A percentile compares a stretch with the other conserved stretches of the same genome.
These are phyloP conservation scores for Netelia melanura DNA, from an alignment of 2,888 invertebrate genomes.

Conservation along the genomic window DNA sequence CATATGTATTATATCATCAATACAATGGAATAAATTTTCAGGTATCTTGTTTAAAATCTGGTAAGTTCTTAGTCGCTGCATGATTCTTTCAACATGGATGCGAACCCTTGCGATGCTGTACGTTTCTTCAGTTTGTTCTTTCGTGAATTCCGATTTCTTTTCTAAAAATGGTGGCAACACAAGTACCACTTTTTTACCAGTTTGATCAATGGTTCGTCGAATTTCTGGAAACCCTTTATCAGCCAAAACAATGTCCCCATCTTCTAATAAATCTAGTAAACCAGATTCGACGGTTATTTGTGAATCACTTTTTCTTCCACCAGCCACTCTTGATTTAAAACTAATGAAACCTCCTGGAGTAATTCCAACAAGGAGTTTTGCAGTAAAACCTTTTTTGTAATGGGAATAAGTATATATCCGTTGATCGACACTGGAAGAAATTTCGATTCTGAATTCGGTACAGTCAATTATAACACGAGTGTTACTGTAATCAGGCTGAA, in stretches of 20 bases:
- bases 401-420: slow-evolving; percentile 43
- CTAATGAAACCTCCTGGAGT: too few species aligned
- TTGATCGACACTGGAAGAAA: slow-evolving; percentile 56
- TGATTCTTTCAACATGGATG: slow-evolving; percentile 52
- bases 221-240: slow-evolving; percentile 27
- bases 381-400: too few species aligned
- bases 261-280: too few species aligned
- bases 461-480: too few species aligned
- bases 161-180: slow-evolving; percentile 59
- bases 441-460: slow-evolving; percentile 60
- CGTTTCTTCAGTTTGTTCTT: slow-evolving; percentile 52
- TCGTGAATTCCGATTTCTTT: slow-evolving; percentile 49
- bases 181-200: slow-evolving; percentile 59
- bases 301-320: too few species aligned
- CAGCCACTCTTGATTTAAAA: too few species aligned
- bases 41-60: slow-evolving; percentile 7
- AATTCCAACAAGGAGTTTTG: too few species aligned
- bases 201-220: slow-evolving; percentile 57
- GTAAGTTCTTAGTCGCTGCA: slow-evolving; percentile 43
- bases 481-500: too few species aligned
- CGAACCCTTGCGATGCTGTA: slow-evolving; percentile 46
- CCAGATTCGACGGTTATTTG: too few species aligned
- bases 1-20: neutral
- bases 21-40: too few species aligned
- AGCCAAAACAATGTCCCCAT: too few species aligned